Base-by-base conservation (phyloP, 2,113 vertebrate species). In the Grammatotria lemairii region DNA sequence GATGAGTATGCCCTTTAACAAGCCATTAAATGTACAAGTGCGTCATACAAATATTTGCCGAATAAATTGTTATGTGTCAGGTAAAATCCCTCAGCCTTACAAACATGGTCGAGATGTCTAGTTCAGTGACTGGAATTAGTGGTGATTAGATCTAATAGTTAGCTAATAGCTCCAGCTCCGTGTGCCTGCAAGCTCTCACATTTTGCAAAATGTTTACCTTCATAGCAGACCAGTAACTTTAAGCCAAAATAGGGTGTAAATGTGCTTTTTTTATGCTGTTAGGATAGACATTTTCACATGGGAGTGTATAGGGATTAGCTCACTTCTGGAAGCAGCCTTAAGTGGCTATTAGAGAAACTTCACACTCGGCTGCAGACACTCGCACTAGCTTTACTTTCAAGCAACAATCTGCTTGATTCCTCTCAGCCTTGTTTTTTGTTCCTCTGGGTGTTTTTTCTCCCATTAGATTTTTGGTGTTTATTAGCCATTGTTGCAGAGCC, bases 1-100 rank as follows among this genome's bases (percentile, higher is more conserved):
- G 38, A 26, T 70, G 35, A 42, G n/a, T 9, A 40, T 40, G 35
- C 35, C 63, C 3, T 70, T 42, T 70, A 70, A 14, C 38, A 70
- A 70, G 68, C 68, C 40, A 0, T 70, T 70, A 14, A 23, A 38
- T 0, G 11, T 68, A 40, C 4, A 45, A 10, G 70, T 31, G 14
- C 23, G 4, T 75, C 23, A 31, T 26, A 78, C 0, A 47, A 21
- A 47, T 73, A 11, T 47, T 10, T 11, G 9, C 21, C 2, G 0
- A 70, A 23, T 70, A 23, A 9, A 42, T 42, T 17, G 38, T 45
- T 26, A 28, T 75, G 42, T 12, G 42, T 75, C 16, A 75, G 9
- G 9, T 75, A 49, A 49, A 75, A 75, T 75, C n/a, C 42, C 16
- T 42, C 42, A 28, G 23, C 6, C 42, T 45, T 11, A 28, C 42